These are phyloP conservation scores for Anguilla anguilla DNA, from an alignment of 2,797 vertebrate species.

Conservation along the genomic window DNA sequence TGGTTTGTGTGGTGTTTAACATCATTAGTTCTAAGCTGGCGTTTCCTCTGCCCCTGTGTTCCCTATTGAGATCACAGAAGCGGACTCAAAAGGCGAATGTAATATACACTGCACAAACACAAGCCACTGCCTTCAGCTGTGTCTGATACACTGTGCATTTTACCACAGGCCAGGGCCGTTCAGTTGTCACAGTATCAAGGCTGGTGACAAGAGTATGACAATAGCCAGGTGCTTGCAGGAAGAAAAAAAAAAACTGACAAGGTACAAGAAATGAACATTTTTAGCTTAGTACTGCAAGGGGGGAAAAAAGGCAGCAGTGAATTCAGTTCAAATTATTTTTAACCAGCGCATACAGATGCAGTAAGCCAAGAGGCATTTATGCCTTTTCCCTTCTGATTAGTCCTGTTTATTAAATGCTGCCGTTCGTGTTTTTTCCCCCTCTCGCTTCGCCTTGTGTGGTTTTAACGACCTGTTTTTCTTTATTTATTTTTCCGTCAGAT, in stretches of 20 bases:
- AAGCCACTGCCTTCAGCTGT: background rate
- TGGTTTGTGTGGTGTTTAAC: background rate
- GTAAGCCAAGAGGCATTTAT: background rate
- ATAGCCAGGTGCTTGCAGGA: background rate
- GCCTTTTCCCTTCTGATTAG: background rate
- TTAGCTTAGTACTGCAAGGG: background rate
- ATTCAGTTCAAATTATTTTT: background rate
- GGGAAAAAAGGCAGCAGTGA: background rate
- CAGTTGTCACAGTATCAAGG: background rate
- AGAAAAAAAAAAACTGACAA: background rate
- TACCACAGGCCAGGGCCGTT: background rate
- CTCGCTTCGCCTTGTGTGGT: background rate
- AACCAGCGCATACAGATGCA: background rate
- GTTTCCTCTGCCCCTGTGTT: background rate
- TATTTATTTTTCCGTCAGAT: background rate
- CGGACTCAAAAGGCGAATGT: background rate
- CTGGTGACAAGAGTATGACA: slow-evolving; percentile 1
- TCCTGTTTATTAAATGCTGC: background rate
- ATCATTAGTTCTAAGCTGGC: background rate
- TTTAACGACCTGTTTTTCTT: background rate
- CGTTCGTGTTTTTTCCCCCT: background rate
- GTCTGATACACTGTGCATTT: background rate
- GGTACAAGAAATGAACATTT: background rate
- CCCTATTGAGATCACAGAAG: background rate
- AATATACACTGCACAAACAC: background rate